Evolutionary conservation across 2,888 invertebrate species (phyloP), one percentile per base, ranked within the genome.

Genomic region (Latrodectus hesperus): DNA sequence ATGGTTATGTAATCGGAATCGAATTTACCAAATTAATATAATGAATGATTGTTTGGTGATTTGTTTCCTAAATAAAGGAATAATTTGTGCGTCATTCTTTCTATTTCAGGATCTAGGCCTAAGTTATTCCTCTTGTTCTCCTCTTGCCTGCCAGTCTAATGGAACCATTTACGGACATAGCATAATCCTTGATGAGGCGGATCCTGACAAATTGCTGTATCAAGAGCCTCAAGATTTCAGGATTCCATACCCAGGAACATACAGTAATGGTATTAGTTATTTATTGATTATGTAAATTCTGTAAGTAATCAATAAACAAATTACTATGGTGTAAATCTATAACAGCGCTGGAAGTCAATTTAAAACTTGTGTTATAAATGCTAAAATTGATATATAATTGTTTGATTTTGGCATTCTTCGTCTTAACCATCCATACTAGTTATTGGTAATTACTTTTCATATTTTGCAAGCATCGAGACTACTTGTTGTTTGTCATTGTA

Each of bases 81-180:
- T 38, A 38, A 38, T 38, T 38, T 38, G 38, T 6, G n/a, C 6
- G 6, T 60, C 10, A 49, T 14, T 17, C 1, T 16, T 60, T 9
- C 10, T 64, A 60, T 80, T 81, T 12, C 16, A 89, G 88, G 88
- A 88, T 49, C 84, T 88, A 73, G 89, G 77, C 26, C 53, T 89
- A 49, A 88, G 83, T 70, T 89, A 89, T 53, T 83, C 88, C 14
- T 83, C 85, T 11, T 89, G 89, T 72, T 86, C 89, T 55, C 85
- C 89, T 9, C 65, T 88, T 26, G 85, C 82, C 8, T 82, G 81
- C 22, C 87, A 88, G 26, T 80, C 84, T 22, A 92, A 92, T 84
- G 92, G 93, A 79, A 92, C 92, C 90, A 91, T 92, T 90, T 93
- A 93, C 90, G 92, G 92, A 89, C 92, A 92, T 88, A 92, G 92